A percentile compares a stretch with the other conserved stretches of the same genome.
Evolutionary conservation across 2,113 vertebrate species (phyloP).

Genomic region (Chloroceryle aenea): DNA sequence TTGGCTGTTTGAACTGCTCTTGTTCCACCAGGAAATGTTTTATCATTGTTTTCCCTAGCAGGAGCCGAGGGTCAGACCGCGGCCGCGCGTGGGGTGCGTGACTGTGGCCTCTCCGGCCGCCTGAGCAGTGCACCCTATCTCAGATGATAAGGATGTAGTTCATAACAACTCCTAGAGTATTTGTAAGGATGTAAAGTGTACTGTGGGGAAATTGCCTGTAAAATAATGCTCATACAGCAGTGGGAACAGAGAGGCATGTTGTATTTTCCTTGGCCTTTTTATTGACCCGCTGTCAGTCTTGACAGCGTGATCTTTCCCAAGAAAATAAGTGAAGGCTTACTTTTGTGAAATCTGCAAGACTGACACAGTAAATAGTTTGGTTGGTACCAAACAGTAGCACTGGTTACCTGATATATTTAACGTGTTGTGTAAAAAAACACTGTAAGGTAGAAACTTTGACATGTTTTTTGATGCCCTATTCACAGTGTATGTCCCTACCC

Average conservation of each 20-base stretch:
- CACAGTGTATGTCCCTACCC: neutral
- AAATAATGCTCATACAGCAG: neutral
- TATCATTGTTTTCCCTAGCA: neutral
- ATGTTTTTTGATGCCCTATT: neutral
- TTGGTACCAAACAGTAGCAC: neutral
- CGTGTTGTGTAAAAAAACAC: neutral
- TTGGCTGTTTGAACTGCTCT: neutral
- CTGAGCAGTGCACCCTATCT: neutral
- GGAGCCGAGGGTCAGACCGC: neutral
- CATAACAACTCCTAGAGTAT: neutral
- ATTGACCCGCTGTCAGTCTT: neutral
- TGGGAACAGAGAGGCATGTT: neutral
- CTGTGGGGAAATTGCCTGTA: neutral
- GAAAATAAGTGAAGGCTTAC: neutral
- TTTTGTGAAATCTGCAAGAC: neutral
- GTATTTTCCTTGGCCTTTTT: neutral
- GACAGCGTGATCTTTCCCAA: neutral
- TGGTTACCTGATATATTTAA: neutral
- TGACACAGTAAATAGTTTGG: neutral
- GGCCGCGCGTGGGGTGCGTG: rapidly evolving
- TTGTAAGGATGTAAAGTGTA: neutral
- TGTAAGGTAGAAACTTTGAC: neutral
- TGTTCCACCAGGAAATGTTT: neutral
- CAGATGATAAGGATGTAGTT: neutral
- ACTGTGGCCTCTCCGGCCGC: neutral